Evolutionary conservation across 2,113 vertebrate genomes (phyloP), one percentile per base, ranked within the genome.

Genomic region (Dasyornis broadbenti): DNA sequence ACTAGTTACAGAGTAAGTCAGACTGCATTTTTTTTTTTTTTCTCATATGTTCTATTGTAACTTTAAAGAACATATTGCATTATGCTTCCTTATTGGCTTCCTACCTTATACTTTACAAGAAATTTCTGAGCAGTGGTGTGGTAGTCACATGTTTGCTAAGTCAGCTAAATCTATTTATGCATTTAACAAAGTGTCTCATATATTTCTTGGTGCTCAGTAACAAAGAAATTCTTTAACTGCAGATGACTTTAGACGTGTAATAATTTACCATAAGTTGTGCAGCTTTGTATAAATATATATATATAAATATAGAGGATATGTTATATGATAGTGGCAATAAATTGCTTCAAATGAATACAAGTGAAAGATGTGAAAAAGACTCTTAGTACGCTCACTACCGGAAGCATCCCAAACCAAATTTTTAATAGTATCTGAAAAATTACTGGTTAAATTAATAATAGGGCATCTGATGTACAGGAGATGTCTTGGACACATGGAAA

Each of bases 11-110:
- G 75, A 61, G 42, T 95, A 91, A 95, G 82, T 93, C 94, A 88
- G 42, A 18, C 12, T 89, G 70, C 68, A 31, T 52, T 92, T 82
- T 91, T 71, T 77, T 83, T 83, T 89, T 81, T 59, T 92, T 93
- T 91, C 89, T 95, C 89, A 82, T 71, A 23, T 83, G 66, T 86
- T 94, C 82, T 79, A 90, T 82, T 91, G 3, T 89, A 71, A 83
- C 89, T 94, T 90, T 81, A 89, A 96, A 94, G 91, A 73, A 68
- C 65, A 13, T 72, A 82, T 61, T 95, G 70, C 78, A 27, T 92
- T 91, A 57, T 78, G 77, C 79, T 96, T 97, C 97, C 89, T 88
- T 95, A 96, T 92, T 95, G 90, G 94, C 94, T 95, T 80, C 75
- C 69, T 90, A 93, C 90, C 92, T 95, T 95, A 70, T 78, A 65